phyloP scores from a whole-genome alignment of 2,797 vertebrate genomes.

The Pterois miles region DNA sequence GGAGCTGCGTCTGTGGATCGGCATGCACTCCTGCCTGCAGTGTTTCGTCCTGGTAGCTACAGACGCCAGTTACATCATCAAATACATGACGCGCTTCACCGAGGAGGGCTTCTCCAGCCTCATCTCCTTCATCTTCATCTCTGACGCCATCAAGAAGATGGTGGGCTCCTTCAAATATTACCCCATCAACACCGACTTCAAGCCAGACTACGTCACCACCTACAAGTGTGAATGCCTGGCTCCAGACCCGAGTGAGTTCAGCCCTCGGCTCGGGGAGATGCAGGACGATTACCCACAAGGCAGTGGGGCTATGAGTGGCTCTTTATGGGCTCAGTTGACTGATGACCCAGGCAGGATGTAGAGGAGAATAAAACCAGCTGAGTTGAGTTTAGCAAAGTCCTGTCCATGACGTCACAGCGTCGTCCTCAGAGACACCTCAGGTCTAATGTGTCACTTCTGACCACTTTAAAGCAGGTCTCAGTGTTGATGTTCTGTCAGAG shows the following conservation, averaged over 20 bases:
- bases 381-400: too few species aligned
- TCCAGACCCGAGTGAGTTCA: conserved; percentile 91
- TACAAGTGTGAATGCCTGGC: conserved; percentile 97
- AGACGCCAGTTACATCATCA: conserved; percentile 97
- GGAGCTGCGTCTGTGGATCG: conserved; percentile 98
- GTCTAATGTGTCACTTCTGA: too few species aligned
- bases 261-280: conserved; percentile 49
- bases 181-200: conserved; percentile 94
- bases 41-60: conserved; percentile 94
- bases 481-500: too few species aligned
- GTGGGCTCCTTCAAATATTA: conserved; percentile 93
- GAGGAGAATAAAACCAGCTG: not conserved
- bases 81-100: conserved; percentile 98
- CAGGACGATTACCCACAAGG: not conserved
- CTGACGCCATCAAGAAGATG: conserved; percentile 98
- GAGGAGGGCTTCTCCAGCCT: conserved; percentile 99
- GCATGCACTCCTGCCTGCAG: conserved; percentile 96
- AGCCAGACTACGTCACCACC: conserved; percentile 91
- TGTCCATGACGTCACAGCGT: too few species aligned
- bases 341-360: not conserved
- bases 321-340: not conserved
- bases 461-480: too few species aligned
- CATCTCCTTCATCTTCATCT: conserved; percentile 99
- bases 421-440: too few species aligned
- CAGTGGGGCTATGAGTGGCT: not conserved